A percentile compares a stretch with the other conserved stretches of the same genome.
Conservation (phyloP, 2,113 vertebrate species). For the Lota lota region DNA sequence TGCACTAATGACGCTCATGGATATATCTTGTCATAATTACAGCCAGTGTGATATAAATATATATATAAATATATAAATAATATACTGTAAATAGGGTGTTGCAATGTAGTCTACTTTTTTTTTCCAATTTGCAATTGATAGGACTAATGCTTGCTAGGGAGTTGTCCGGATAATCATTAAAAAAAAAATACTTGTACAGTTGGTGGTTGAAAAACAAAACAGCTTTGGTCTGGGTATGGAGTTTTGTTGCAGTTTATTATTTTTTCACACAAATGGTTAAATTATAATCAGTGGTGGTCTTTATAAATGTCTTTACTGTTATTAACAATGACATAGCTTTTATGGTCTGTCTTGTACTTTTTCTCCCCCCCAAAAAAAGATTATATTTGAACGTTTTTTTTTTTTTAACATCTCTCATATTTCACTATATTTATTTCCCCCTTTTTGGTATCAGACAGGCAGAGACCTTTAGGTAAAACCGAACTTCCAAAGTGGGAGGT, state of each 20-base stretch:
- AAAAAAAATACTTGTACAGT: conserved; percentile 91
- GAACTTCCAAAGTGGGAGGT: conserved; percentile 23
- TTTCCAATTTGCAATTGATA: conserved; percentile 86
- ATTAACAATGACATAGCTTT: conserved; percentile 72
- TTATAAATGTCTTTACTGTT: conserved; percentile 85
- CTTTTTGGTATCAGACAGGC: conserved; percentile 15
- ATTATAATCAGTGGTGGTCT: conserved; percentile 88
- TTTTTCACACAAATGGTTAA: conserved; percentile 82
- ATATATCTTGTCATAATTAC: conserved; percentile 75
- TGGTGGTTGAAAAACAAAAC: conserved; percentile 74
- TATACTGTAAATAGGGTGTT: conserved; percentile 99
- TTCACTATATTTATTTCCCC: conserved; percentile 35
- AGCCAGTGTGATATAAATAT: conserved; percentile 73
- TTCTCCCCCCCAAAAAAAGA: conserved; percentile 41
- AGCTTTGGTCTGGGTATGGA: conserved; percentile 72
- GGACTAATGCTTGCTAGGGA: conserved; percentile 90
- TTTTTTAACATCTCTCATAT: conserved; percentile 55
- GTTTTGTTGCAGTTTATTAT: conserved; percentile 69
- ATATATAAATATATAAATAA: conserved; percentile 77
- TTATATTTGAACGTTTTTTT: conserved; percentile 49
- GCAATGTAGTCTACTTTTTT: conserved; percentile 87
- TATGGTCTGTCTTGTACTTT: conserved; percentile 63
- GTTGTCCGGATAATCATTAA: conserved; percentile 84
- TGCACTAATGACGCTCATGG: conserved; percentile 78
- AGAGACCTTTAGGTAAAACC: conserved; percentile 15